phyloP scores from a whole-genome alignment of 2,113 vertebrate genomes.

The Catharus bicknelli region DNA sequence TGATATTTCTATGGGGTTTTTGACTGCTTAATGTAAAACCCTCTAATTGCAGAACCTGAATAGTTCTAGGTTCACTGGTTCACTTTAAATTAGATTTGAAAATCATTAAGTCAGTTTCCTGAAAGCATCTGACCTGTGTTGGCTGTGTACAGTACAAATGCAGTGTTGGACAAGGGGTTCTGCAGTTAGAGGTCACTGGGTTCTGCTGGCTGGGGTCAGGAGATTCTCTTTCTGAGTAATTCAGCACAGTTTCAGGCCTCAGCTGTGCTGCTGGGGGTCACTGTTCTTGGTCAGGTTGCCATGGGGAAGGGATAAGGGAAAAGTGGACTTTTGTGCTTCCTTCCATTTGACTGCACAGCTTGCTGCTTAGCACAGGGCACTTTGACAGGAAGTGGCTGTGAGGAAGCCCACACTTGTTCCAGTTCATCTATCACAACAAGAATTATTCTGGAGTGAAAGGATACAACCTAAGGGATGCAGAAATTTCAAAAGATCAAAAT shows the following conservation, averaged over 20 bases:
- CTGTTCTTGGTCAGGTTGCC: conserved; percentile 58
- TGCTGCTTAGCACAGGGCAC: conserved; percentile 32
- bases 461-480: conserved; percentile 59
- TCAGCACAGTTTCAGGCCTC: conserved; percentile 43
- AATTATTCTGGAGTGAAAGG: conserved; percentile 62
- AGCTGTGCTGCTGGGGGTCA: conserved; percentile 60
- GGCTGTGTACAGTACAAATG: background rate
- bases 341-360: conserved; percentile 65
- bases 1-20: conserved; percentile 23
- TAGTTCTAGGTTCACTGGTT: conserved; percentile 20
- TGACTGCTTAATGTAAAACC: conserved; percentile 58
- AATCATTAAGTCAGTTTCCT: conserved; percentile 22
- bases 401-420: conserved; percentile 69
- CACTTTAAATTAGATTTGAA: conserved; percentile 1
- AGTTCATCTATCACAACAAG: conserved; percentile 62
- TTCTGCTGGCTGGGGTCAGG: conserved; percentile 9
- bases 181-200: background rate
- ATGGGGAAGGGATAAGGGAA: conserved; percentile 46
- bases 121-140: conserved; percentile 12
- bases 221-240: conserved; percentile 52
- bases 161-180: background rate
- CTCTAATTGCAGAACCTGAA: conserved; percentile 58
- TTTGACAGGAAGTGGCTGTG: conserved; percentile 66
- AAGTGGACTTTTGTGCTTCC: conserved; percentile 57
- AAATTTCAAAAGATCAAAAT: conserved; percentile 50